Evolutionary conservation across 1,140 invertebrate genomes (phyloP).

Genomic region (Drosophila athabasca): DNA sequence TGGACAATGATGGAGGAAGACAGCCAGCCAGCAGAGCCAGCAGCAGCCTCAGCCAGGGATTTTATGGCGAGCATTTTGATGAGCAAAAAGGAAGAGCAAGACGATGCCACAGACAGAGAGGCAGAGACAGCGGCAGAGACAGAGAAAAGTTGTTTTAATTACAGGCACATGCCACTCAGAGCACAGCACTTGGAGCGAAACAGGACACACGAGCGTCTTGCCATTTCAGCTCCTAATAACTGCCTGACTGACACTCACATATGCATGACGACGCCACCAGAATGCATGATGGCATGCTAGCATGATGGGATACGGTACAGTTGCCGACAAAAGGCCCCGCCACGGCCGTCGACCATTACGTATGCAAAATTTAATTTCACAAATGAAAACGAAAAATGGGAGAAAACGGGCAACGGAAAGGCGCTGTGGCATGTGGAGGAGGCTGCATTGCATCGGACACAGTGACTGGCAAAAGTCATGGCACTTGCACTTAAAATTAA

Average conservation of each 20-base stretch:
- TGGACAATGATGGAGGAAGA: conserved; percentile 68
- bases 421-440: conserved; percentile 19
- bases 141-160: conserved; percentile 67
- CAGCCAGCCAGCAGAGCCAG: conserved; percentile 1
- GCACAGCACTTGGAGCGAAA: neutral
- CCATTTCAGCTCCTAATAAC: conserved; percentile 46
- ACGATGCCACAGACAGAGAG: conserved; percentile 19
- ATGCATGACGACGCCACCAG: neutral
- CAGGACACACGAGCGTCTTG: conserved; percentile 20
- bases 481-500: conserved; percentile 59
- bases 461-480: conserved; percentile 55
- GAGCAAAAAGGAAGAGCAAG: conserved; percentile 30
- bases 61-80: conserved; percentile 50
- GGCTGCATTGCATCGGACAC: conserved; percentile 33
- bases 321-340: conserved; percentile 33
- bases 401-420: conserved; percentile 16
- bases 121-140: conserved; percentile 10
- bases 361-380: conserved; percentile 77
- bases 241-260: conserved; percentile 32
- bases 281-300: neutral
- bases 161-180: conserved; percentile 38
- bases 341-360: conserved; percentile 40
- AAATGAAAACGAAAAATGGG: conserved; percentile 57
- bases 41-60: conserved; percentile 17
- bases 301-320: conserved; percentile 46